A percentile compares a stretch with the other conserved stretches of the same genome.
phyloP scores from a whole-genome alignment of 2,888 invertebrate species.

The Lochmaea capreae region DNA sequence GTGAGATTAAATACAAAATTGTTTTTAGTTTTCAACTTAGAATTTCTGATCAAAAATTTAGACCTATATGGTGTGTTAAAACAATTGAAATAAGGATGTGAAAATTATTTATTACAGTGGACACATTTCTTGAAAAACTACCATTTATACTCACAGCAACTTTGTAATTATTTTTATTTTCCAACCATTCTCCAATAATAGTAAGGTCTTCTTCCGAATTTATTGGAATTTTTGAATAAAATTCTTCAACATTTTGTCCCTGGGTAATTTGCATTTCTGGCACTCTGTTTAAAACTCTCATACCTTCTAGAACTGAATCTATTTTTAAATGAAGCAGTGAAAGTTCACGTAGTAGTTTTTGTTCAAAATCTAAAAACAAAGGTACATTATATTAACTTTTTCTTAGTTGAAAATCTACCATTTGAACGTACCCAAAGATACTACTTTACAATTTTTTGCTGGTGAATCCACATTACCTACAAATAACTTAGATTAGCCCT shows the following conservation, averaged over 20 bases:
- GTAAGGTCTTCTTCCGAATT: neutral
- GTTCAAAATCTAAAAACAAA: neutral
- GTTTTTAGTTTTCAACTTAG: slow-evolving; percentile 2
- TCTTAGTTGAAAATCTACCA: slow-evolving; percentile 3
- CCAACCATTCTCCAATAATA: slow-evolving; percentile 1
- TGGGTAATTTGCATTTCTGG: slow-evolving; percentile 4
- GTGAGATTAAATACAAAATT: neutral
- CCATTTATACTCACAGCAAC: neutral
- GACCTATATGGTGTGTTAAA: neutral
- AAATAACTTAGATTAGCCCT: neutral
- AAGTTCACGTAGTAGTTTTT: neutral
- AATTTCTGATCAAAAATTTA: neutral
- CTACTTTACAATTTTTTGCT: neutral
- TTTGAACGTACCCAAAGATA: slow-evolving; percentile 2
- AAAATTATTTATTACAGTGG: neutral
- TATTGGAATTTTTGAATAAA: slow-evolving; percentile 1
- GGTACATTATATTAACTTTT: slow-evolving; percentile 2
- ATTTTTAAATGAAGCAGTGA: neutral
- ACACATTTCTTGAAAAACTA: neutral
- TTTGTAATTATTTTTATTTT: slow-evolving; percentile 4
- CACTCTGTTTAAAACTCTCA: neutral
- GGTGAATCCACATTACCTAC: slow-evolving; percentile 2
- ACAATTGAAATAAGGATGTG: neutral
- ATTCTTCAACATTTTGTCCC: neutral
- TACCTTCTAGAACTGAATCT: neutral